Percentiles rank a stretch among this genome's conserved stretches.
Evolutionary conservation across 2,888 invertebrate genomes (phyloP).

Genomic region (Cryptops parisi): DNA sequence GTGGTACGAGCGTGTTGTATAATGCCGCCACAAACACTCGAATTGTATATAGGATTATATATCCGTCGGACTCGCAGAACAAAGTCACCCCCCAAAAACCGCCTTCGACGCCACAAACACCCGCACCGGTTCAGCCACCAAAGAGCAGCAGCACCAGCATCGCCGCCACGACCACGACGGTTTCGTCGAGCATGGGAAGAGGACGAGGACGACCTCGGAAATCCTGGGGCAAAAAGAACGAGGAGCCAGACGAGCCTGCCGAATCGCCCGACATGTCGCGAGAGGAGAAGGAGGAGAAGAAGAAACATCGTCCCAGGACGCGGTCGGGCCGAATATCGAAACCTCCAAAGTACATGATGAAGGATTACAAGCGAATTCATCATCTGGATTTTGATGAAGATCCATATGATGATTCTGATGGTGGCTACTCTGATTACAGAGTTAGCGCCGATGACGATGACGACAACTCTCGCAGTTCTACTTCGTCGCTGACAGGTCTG

Average conservation of each 20-base stretch:
- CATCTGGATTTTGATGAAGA: constrained; percentile 41
- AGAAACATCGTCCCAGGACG: constrained; percentile 37
- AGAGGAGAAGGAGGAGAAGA: constrained; percentile 38
- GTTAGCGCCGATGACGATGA: constrained; percentile 25
- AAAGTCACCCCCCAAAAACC: constrained; percentile 17
- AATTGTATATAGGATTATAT: constrained; percentile 41
- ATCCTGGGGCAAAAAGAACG: constrained; percentile 10
- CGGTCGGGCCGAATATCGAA: constrained; percentile 42
- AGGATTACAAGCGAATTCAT: constrained; percentile 44
- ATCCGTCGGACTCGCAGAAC: constrained; percentile 34
- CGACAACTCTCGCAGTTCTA: constrained; percentile 13
- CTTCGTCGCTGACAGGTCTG: constrained; percentile 1
- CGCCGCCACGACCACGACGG: constrained; percentile 21
- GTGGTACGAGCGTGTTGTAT: constrained; percentile 34
- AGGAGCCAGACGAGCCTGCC: constrained; percentile 19
- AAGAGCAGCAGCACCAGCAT: constrained; percentile 18
- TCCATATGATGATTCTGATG: constrained; percentile 42
- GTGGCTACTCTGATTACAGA: constrained; percentile 43
- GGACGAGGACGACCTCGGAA: constrained; percentile 11
- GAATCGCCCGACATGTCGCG: constrained; percentile 29
- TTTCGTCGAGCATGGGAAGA: background rate
- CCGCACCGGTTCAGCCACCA: constrained; percentile 25
- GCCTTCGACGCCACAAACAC: no score
- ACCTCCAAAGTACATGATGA: constrained; percentile 45
- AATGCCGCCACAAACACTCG: constrained; percentile 41